Base-by-base conservation (phyloP, 2,113 vertebrate genomes). In the Sylvietta virens region DNA sequence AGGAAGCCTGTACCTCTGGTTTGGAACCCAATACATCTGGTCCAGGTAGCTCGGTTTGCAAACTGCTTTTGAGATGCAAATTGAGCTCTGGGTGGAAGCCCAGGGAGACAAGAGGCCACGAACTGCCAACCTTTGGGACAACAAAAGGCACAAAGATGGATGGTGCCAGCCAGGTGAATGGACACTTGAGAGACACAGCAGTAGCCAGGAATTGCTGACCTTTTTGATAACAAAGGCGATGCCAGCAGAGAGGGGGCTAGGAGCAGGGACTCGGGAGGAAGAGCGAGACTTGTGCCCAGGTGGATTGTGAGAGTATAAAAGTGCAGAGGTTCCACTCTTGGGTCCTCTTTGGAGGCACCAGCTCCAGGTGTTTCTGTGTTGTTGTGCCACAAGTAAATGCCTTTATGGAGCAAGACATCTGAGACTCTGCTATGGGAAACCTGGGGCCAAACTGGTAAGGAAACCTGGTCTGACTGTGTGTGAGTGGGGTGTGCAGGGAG, bases 211-310 rank as follows among this genome's bases (percentile, higher is more conserved):
- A 54, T 13, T 69, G 79, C 62, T 47, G 35, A 61, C 31, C 40
- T 69, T 42, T 69, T 37, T 47, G 26, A 33, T 54, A 69, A 61
- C 39, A 47, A 61, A 69, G 30, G n/a, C 30, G 21, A 76, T 67
- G 45, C 24, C 54, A 74, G 24, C 18, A 22, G 47, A 61, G 30
- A 67, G 12, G 18, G 14, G 11, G 8, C 17, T 58, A 28, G 35
- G 21, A 82, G 30, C 21, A 14, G 8, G 7, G 48, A 33, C 42
- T 72, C 2, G 1, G 31, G 40, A 76, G 45, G n/a, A 81, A 40
- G 53, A 67, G 15, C 0, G 3, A 66, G 9, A 35, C 20, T 40
- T 53, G 11, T 0, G 0, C 15, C 44, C 1, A 3, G 28, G 39
- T 23, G 18, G n/a, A 26, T 8, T 13, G 10, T 42, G 47, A 61